These are phyloP conservation scores for Octopus sinensis DNA, from an alignment of 1,140 invertebrate genomes.

Conservation along the genomic window DNA sequence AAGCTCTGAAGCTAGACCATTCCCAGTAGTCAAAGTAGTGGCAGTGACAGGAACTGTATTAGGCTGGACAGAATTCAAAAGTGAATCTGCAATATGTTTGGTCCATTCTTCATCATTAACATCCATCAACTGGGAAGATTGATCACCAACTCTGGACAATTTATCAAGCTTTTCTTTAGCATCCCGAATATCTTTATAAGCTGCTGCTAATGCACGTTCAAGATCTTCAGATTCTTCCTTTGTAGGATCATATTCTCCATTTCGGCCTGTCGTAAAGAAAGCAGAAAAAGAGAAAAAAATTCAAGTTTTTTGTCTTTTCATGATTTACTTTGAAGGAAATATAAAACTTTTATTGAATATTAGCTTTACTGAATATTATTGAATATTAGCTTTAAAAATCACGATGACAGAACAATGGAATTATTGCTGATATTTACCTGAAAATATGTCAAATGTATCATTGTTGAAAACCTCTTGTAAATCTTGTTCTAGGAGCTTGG, in stretches of 20 bases:
- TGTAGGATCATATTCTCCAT: constrained; percentile 15
- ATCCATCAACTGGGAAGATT: constrained; percentile 18
- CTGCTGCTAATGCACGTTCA: constrained; percentile 35
- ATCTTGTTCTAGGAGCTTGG: constrained; percentile 71
- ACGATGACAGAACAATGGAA: background rate
- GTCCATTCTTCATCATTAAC: constrained; percentile 68
- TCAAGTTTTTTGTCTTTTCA: background rate
- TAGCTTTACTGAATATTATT: background rate
- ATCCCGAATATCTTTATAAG: constrained; percentile 1
- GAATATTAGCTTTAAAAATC: background rate
- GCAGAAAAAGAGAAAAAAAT: background rate
- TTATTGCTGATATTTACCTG: constrained; percentile 58
- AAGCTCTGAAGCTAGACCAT: constrained; percentile 1
- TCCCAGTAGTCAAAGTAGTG: background rate
- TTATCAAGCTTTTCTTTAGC: constrained; percentile 18
- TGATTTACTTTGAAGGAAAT: no score
- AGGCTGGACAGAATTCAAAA: constrained; percentile 65
- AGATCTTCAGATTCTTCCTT: constrained; percentile 19
- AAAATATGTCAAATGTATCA: constrained; percentile 85
- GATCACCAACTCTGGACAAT: constrained; percentile 24
- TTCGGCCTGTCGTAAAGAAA: constrained; percentile 26
- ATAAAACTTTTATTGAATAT: background rate
- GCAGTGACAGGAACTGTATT: constrained; percentile 40
- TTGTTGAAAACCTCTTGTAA: constrained; percentile 85
- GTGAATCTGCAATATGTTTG: constrained; percentile 77